Base-by-base conservation (phyloP, 2,888 invertebrate species). In the Leptinotarsa peninsularis region DNA sequence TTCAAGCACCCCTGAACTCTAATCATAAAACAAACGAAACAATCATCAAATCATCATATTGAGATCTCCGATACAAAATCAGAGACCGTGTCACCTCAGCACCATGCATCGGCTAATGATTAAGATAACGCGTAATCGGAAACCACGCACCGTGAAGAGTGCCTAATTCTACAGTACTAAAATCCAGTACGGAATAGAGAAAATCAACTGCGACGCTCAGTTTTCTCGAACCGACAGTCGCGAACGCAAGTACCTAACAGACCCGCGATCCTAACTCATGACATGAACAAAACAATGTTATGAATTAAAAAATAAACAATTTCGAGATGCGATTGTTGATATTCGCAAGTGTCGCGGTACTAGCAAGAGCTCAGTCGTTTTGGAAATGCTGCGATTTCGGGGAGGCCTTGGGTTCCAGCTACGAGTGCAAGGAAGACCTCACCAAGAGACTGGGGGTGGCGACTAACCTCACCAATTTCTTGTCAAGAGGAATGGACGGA, bases 361-460 rank as follows among this genome's bases (percentile, higher is more conserved):
- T 3, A 15, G n/a, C 58, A 43, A 4, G 18, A 17, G 70, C 58
- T 15, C 43, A 58, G 14, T n/a, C 43, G 1, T 14, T 21, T 5
- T 67, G 63, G 67, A 76, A 76, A 73, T 76, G 76, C n/a, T 76
- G 76, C 66, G 68, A 60, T 4, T 33, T 54, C 33, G 70, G 71
- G 4, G 49, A 76, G 54, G 63, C 71, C 66, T 33, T 76, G 21
- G 10, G 73, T 58, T 54, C 71, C 43, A 43, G 43, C 17, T 74
- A 56, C 49, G 43, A 49, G 4, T 80, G 79, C 68, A 54, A 49
- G 15, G 54, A 72, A 68, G 75, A 75, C 68, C 43, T 66, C 66
- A 66, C 67, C 5, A 74, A 58, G 43, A 72, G 77, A 27, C 60
- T 72, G n/a, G 68, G 69, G 21, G 70, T 80, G 23, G 23, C 60